Percentiles rank a stretch among this genome's conserved stretches.
Evolutionary conservation across 2,888 invertebrate genomes (phyloP).

Genomic region (Hemicrepidius hirtus): DNA sequence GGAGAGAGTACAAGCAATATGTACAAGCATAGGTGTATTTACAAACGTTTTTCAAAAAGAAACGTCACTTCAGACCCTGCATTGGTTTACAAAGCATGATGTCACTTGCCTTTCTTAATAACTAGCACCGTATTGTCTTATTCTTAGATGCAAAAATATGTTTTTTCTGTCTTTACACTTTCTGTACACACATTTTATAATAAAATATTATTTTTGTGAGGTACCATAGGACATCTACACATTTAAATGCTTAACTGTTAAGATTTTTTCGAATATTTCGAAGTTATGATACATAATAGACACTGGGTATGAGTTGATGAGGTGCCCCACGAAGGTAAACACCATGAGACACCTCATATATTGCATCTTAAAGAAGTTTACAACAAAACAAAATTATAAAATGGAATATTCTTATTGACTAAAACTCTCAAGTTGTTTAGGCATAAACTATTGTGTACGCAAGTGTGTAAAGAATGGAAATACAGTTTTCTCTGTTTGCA

Average conservation of each 20-base stretch:
- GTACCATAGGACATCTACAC: constrained; percentile 42
- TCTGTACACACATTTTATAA: constrained; percentile 51
- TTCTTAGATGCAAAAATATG: constrained; percentile 56
- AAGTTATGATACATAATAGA: constrained; percentile 35
- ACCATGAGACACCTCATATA: not conserved
- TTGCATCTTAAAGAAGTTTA: constrained; percentile 4
- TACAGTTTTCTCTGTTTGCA: constrained; percentile 32
- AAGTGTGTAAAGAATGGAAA: constrained; percentile 44
- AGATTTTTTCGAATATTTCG: constrained; percentile 35
- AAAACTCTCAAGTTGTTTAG: not conserved
- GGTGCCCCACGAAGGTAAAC: not conserved
- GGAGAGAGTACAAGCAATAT: constrained; percentile 51
- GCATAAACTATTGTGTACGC: constrained; percentile 26
- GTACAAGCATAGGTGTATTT: constrained; percentile 52
- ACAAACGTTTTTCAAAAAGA: constrained; percentile 47
- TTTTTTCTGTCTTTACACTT: constrained; percentile 53
- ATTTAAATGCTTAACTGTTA: constrained; percentile 43
- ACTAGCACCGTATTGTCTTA: constrained; percentile 57
- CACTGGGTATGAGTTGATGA: constrained; percentile 14
- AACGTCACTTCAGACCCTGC: constrained; percentile 55
- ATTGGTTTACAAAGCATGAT: constrained; percentile 54
- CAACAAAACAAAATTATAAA: constrained; percentile 2
- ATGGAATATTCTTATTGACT: constrained; percentile 10
- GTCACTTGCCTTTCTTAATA: constrained; percentile 53
- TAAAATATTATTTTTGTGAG: constrained; percentile 56